These are phyloP conservation scores for Capitella teleta DNA, from an alignment of 1,140 invertebrate genomes.

Conservation along the genomic window DNA sequence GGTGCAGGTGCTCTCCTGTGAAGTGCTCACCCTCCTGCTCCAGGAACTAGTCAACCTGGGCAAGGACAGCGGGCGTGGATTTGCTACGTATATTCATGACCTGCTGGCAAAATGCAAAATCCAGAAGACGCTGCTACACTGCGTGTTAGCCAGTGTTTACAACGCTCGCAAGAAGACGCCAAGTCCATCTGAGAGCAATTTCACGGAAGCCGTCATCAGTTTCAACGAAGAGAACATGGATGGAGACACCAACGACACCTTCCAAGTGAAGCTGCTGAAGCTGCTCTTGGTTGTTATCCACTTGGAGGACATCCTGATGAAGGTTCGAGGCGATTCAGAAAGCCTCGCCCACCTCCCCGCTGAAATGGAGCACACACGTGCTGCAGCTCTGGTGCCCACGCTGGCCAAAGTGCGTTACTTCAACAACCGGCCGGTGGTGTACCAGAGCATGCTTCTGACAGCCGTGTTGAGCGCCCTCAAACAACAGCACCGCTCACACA, in stretches of 20 bases:
- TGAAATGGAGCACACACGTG: too few species aligned
- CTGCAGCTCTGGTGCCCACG: too few species aligned
- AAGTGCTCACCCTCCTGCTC: constrained; percentile 65
- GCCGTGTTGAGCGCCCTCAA: constrained; percentile 66
- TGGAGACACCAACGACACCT: constrained; percentile 60
- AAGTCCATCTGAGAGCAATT: constrained; percentile 40
- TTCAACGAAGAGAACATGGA: constrained; percentile 60
- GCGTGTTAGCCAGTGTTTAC: constrained; percentile 65
- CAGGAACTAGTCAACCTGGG: constrained; percentile 68
- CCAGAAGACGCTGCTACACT: constrained; percentile 78
- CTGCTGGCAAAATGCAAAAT: constrained; percentile 70
- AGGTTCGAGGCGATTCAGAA: too few species aligned
- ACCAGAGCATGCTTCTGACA: constrained; percentile 73
- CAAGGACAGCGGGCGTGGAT: constrained; percentile 66
- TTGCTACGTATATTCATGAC: constrained; percentile 72
- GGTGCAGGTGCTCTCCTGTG: constrained; percentile 60
- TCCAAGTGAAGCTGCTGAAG: constrained; percentile 63
- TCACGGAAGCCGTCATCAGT: constrained; percentile 70
- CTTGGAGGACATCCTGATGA: too few species aligned
- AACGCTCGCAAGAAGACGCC: constrained; percentile 45
- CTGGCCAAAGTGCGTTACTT: constrained; percentile 20
- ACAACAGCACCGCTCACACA: constrained; percentile 48
- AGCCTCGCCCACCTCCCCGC: too few species aligned
- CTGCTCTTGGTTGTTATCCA: constrained; percentile 63
- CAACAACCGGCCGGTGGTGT: constrained; percentile 25